Conservation (phyloP, 2,888 invertebrate species). For the Petrophora chlorosata region DNA sequence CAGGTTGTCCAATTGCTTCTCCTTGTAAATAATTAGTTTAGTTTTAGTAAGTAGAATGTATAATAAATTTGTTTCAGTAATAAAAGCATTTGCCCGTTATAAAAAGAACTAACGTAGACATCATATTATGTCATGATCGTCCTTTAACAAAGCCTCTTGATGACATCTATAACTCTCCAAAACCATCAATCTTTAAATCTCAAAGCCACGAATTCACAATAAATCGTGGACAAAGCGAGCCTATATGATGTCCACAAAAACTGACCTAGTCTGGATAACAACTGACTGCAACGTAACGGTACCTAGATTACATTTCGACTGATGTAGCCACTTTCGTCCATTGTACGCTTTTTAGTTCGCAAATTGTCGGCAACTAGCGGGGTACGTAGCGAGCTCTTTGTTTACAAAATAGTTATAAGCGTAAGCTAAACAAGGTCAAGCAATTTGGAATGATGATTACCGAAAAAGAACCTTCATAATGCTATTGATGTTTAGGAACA, state of each 20-base stretch:
- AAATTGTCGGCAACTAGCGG: slow-evolving; percentile 35
- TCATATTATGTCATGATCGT: no score
- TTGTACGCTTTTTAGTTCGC: slow-evolving; percentile 59
- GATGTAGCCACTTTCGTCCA: slow-evolving; percentile 66
- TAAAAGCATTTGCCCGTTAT: no score
- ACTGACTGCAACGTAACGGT: slow-evolving; percentile 79
- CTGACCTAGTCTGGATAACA: slow-evolving; percentile 78
- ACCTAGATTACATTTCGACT: slow-evolving; percentile 71
- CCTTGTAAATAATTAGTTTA: no score
- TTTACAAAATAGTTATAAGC: neutral
- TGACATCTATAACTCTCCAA: neutral
- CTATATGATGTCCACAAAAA: slow-evolving; percentile 61
- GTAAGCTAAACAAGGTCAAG: neutral
- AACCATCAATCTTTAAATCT: slow-evolving; percentile 24
- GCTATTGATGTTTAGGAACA: no score
- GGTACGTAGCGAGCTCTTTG: neutral
- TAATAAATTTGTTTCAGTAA: no score
- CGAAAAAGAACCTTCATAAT: neutral
- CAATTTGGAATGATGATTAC: neutral
- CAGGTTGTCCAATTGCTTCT: no score
- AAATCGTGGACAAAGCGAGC: slow-evolving; percentile 26
- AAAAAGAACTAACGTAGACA: no score
- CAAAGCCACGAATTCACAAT: slow-evolving; percentile 25
- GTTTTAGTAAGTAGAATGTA: no score
- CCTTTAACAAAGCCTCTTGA: no score